phyloP scores from a whole-genome alignment of 64 coral and sea anemone species.

The Porites australiensis region DNA sequence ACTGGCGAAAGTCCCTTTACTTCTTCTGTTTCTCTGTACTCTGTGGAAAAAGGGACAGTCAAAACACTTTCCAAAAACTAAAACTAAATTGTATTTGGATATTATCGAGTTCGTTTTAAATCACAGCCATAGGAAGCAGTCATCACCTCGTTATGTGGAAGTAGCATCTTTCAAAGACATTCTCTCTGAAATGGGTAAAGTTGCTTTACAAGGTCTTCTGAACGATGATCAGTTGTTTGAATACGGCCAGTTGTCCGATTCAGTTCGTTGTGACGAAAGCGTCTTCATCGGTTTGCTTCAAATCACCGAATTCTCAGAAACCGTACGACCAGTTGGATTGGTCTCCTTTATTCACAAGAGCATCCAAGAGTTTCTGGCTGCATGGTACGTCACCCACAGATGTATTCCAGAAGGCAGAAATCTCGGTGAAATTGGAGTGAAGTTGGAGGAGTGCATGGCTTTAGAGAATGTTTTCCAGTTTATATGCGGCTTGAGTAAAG shows the following conservation, averaged over 20 bases:
- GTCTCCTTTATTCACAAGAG: conserved; percentile 37
- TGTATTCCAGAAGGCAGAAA: not conserved
- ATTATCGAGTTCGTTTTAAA: not conserved
- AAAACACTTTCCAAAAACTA: not conserved
- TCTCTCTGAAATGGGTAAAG: not conserved
- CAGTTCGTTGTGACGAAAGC: not conserved
- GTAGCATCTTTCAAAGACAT: not conserved
- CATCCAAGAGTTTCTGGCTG: conserved; percentile 17
- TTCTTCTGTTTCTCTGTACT: not conserved
- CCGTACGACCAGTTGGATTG: not conserved
- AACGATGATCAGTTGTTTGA: not conserved
- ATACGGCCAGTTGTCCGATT: not conserved
- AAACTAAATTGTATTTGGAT: not conserved
- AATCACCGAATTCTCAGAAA: not conserved
- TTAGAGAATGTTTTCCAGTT: conserved; percentile 44
- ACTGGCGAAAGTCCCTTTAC: not conserved
- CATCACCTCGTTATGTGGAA: not conserved
- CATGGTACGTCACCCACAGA: conserved; percentile 12
- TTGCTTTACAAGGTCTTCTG: conserved; percentile 18
- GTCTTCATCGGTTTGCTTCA: conserved; percentile 8
- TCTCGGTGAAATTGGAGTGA: not conserved
- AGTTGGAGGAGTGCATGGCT: not conserved
- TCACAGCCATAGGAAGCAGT: not conserved
- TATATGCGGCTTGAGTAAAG: not conserved
- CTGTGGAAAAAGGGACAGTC: not conserved